Conservation (phyloP, 2,888 invertebrate species). For the Sicus ferrugineus region DNA sequence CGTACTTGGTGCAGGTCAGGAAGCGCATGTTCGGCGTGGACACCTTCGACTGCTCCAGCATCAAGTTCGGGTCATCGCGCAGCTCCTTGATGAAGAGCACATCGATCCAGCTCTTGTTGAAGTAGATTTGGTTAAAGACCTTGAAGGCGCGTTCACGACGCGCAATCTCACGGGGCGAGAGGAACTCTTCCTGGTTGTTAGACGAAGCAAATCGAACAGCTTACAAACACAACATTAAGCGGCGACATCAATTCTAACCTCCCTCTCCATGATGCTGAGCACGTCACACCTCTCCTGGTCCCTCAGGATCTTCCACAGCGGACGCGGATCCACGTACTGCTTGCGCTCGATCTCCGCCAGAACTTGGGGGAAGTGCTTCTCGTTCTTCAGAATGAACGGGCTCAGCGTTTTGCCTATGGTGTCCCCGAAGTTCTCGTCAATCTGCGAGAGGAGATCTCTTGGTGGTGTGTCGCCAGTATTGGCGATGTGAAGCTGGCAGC, state of each 20-base stretch:
- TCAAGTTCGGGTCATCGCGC: slow-evolving; percentile 48
- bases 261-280: slow-evolving; percentile 53
- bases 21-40: slow-evolving; percentile 47
- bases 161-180: slow-evolving; percentile 54
- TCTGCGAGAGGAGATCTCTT: slow-evolving; percentile 45
- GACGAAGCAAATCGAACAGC: neutral
- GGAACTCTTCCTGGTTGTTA: slow-evolving; percentile 46
- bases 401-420: slow-evolving; percentile 53
- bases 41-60: slow-evolving; percentile 49
- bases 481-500: too few species aligned
- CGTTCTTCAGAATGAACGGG: slow-evolving; percentile 52
- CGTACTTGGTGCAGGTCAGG: slow-evolving; percentile 50
- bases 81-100: slow-evolving; percentile 53
- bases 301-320: slow-evolving; percentile 56
- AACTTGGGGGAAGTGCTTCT: slow-evolving; percentile 48
- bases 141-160: slow-evolving; percentile 51
- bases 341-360: slow-evolving; percentile 45
- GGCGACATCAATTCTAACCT: slow-evolving; percentile 35
- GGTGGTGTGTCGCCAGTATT: too few species aligned
- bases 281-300: slow-evolving; percentile 57
- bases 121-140: slow-evolving; percentile 57
- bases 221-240: neutral
- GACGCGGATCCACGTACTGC: slow-evolving; percentile 48
- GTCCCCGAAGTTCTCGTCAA: slow-evolving; percentile 57
- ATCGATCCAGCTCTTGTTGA: slow-evolving; percentile 56